Evolutionary conservation across 2,888 invertebrate species (phyloP), one percentile per base, ranked within the genome.

Genomic region (Anoplius nigerrimus): DNA sequence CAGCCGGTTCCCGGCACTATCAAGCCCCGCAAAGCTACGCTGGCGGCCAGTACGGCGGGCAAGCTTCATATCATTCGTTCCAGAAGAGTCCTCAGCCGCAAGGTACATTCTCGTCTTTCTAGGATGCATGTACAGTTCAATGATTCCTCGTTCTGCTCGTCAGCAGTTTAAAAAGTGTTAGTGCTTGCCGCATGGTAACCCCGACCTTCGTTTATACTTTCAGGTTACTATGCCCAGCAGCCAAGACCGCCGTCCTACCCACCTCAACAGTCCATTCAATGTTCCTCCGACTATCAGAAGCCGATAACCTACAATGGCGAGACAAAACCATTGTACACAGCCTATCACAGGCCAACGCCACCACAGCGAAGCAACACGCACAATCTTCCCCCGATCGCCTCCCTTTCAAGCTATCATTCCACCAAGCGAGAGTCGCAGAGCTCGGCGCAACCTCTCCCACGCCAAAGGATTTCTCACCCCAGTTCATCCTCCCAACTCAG

Each of bases 311-410:
- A 86, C 65, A 87, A 87, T 56, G 86, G 85, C 5, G 34, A 34
- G 11, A 5, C 34, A 11, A 34, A 34, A 11, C 34, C 34, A 5
- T 11, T 34, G 6, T 34, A 34, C 34, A 34, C 34, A 1, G 8
- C 34, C 34, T 34, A 34, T 13, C 34, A 34, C 34, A 34, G 34
- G 8, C 34, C 34, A 34, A 34, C 34, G 4, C 34, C 34, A 3
- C 34, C 34, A 1, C 34, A 34, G 11, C 34, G 34, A 3, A 34
- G 11, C 34, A 34, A 34, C 21, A 89, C 90, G 55, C 91, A 91
- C 82, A 91, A 91, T 78, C 82, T 91, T 61, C 91, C 91, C 21
- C 90, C 91, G 1, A 90, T 91, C 51, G 91, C 90, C n/a, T 88
- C 90, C 0, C 82, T 91, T 20, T 90, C 91, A 27, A 88, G 89